Evolutionary conservation across 1,140 invertebrate genomes (phyloP), one percentile per base, ranked within the genome.

Genomic region (Macrobrachium nipponense): DNA sequence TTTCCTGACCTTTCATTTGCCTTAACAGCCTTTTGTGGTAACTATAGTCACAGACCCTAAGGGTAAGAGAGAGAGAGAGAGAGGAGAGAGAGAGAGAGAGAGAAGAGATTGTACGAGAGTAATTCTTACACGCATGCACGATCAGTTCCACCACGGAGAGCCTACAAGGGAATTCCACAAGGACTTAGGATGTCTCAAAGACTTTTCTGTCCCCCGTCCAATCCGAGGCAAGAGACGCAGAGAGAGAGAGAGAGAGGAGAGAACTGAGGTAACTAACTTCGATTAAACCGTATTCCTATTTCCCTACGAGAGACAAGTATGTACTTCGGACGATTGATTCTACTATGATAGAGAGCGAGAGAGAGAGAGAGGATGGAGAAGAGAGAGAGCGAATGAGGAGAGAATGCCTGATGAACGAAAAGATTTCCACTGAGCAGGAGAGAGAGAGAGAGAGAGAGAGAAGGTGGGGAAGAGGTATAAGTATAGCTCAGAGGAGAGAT

Each of bases 401-500:
- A 73, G 23, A 44, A 73, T 14, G 6, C 6, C 27, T 14, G 51
- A 4, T 8, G 58, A 73, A 5, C 11, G 20, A 14, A n/a, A n/a
- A n/a, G n/a, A n/a, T n/a, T 18, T 18, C 5, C 36, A 60, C n/a
- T 14, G 59, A 79, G 20, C 27, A 12, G 43, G 12, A 59, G 61
- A 6, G 6, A 27, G n/a, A 23, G 17, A 23, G 12, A 43, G 59
- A 18, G 36, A 5, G 12, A 27, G 62, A 8, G 62, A 15, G 62
- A 17, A 15, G 2, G 15, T 6, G 62, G 0, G 15, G 12, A 0
- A 58, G 51, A 59, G 23, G n/a, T n/a, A n/a, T n/a, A n/a, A n/a
- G n/a, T n/a, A n/a, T n/a, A n/a, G n/a, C n/a, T n/a, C n/a, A 20
- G 75, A 77, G 58, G n/a, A 58, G 75, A 58, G 75, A 44, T 18